Base-by-base conservation (phyloP, 2,797 vertebrate species). In the Apodemus agrarius region DNA sequence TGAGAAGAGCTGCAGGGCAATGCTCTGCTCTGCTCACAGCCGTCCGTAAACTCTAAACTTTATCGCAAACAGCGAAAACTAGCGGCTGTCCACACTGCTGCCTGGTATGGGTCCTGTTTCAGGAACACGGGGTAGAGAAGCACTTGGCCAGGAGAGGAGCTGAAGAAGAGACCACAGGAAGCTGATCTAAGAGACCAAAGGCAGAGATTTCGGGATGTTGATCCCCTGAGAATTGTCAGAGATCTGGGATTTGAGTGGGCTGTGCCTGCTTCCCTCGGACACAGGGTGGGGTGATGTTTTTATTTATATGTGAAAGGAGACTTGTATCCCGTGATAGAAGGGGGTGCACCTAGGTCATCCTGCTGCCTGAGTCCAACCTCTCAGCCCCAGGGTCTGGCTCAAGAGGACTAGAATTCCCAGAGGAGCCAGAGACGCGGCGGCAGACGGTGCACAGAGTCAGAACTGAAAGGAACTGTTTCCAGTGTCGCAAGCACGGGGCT, bases 1-100 rank as follows among this genome's bases (percentile, higher is more conserved):
- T n/a, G 86, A 89, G 93, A 89, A 84, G 69, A 81, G 43, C 63
- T 67, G 74, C 83, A 87, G 69, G 43, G 88, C 75, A 69, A 93
- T 31, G 12, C 54, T 52, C 52, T 52, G 52, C 52, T 87, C 69
- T 96, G 46, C 89, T 91, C 94, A 26, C 4, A 46, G 76, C 16
- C 43, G 10, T 86, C 5, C 72, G 65, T 76, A 94, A 57, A 37
- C 86, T 84, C 37, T 4, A 21, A 76, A 93, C 46, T 65, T 29
- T 65, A 76, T 78, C 74, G 24, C 79, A 49, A 91, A 76, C 17
- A 69, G 82, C 26, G 82, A 86, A 96, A 74, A 46, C 37, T 17
- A 91, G 85, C 59, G 24, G 19, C 52, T 57, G 17, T 61, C 59
- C 16, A 74, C 6, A 34, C 46, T 34, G 10, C 16, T 52, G 54